Base-by-base conservation (phyloP, 92 coral and sea anemone species). In the Galaxea fascicularis region DNA sequence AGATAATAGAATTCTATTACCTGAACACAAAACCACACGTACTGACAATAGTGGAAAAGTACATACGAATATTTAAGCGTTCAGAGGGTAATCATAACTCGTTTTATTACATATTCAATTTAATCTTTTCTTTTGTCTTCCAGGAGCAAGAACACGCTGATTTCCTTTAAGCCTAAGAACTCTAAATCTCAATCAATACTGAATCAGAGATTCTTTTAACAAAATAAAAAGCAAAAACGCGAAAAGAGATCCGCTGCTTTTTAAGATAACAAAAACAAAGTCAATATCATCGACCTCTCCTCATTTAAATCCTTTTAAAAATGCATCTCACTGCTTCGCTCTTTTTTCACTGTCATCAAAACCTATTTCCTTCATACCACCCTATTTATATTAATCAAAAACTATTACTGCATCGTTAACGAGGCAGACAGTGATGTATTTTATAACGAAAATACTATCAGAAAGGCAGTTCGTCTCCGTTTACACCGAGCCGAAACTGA, bases 1-100 rank as follows among this genome's bases (percentile, higher is more conserved):
- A 67, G 93, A 91, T 93, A 82, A 86, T 83, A 62, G 86, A 83
- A 73, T 77, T 89, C 83, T 78, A 85, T 86, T 76, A 86, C 82
- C 79, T n/a, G 52, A 79, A 78, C 87, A 80, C 59, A 86, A 83
- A 89, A 89, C 90, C 95, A 58, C 92, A 74, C 83, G 77, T 18
- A 54, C 29, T 25, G 86, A 81, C 73, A 71, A 13, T 56, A 58
- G 78, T 18, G 27, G 20, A 70, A 54, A 80, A 30, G 70, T 52
- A 82, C 46, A 57, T 41, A 27, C 69, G 86, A 24, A 82, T 70
- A 82, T 82, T 71, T 58, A 39, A 52, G 45, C 46, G 56, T 51
- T 66, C 63, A 82, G 56, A 65, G 66, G 57, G 57, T 27, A 79
- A 79, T 65, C 47, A 78, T 65, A 47, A 63, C 73, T 78, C 68